These are phyloP conservation scores for Enoplosus armatus DNA, from an alignment of 2,797 vertebrate genomes.

Conservation along the genomic window DNA sequence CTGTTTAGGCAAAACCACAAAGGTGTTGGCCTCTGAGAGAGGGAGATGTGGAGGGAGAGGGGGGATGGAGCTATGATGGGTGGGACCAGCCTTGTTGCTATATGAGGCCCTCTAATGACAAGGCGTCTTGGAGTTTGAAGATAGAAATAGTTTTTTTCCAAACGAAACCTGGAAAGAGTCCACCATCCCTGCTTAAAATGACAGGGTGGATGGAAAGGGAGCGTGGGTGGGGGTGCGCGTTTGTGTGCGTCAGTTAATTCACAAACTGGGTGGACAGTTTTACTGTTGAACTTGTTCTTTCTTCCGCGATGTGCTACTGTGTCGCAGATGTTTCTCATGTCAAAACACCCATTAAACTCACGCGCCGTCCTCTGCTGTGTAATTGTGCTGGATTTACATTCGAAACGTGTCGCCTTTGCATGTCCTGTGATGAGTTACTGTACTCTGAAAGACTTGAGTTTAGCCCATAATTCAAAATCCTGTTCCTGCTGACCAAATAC, in stretches of 20 bases:
- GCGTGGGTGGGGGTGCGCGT: slow-evolving; percentile 22
- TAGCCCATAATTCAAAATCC: slow-evolving; percentile 34
- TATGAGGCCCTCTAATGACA: slow-evolving; percentile 74
- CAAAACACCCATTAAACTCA: slow-evolving; percentile 30
- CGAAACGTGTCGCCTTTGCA: slow-evolving; percentile 13
- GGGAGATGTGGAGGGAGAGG: slow-evolving; percentile 2
- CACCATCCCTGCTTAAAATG: slow-evolving; percentile 60
- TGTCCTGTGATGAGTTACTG: slow-evolving; percentile 28
- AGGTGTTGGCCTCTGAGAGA: slow-evolving; percentile 44
- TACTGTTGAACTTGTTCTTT: slow-evolving; percentile 30
- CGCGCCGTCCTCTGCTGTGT: background rate
- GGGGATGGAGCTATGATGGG: slow-evolving; percentile 46
- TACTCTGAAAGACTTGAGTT: slow-evolving; percentile 14
- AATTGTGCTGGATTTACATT: slow-evolving; percentile 37
- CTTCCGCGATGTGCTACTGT: slow-evolving; percentile 39
- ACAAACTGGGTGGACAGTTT: slow-evolving; percentile 40
- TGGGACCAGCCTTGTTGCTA: slow-evolving; percentile 54
- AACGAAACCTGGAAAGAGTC: slow-evolving; percentile 51
- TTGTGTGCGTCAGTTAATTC: slow-evolving; percentile 33
- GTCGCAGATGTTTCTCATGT: slow-evolving; percentile 54
- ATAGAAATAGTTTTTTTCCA: slow-evolving; percentile 65
- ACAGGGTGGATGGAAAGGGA: slow-evolving; percentile 63
- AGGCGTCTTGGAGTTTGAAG: slow-evolving; percentile 61
- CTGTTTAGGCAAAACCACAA: slow-evolving; percentile 30
- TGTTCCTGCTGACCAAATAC: slow-evolving; percentile 36